phyloP scores from a whole-genome alignment of 2,797 vertebrate genomes.

The Anguilla obscura region DNA sequence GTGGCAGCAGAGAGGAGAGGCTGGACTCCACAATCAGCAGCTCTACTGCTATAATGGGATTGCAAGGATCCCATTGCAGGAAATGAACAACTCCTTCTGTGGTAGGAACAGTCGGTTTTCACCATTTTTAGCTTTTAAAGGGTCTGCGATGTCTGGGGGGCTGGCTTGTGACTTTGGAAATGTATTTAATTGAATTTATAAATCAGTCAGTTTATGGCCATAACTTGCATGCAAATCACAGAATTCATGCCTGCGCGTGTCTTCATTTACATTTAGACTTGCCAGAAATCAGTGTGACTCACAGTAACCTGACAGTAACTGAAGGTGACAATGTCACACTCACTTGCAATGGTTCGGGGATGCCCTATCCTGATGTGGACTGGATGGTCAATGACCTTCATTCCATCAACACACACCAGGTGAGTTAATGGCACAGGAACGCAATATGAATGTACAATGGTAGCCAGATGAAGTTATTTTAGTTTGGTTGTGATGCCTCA shows the following conservation, averaged over 20 bases:
- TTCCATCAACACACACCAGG: constrained; percentile 97
- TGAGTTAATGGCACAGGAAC: constrained; percentile 52
- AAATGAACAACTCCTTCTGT: constrained; percentile 93
- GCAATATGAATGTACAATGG: not conserved
- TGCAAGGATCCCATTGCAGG: constrained; percentile 79
- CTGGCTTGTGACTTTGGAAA: not conserved
- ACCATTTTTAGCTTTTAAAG: constrained; percentile 41
- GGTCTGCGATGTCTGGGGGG: constrained; percentile 17
- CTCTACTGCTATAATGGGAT: constrained; percentile 85
- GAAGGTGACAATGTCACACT: constrained; percentile 92
- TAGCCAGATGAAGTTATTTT: not conserved
- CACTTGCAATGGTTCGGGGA: constrained; percentile 92
- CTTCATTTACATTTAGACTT: constrained; percentile 72
- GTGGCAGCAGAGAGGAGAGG: constrained; percentile 91
- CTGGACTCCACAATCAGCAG: constrained; percentile 82
- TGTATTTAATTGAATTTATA: not conserved
- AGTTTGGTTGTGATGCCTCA: not conserved
- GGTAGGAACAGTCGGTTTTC: constrained; percentile 74
- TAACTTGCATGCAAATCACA: not conserved
- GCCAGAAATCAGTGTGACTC: constrained; percentile 95
- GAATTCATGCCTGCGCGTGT: constrained; percentile 23
- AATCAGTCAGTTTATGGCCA: not conserved
- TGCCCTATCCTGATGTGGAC: constrained; percentile 92
- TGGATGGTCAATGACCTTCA: constrained; percentile 90
- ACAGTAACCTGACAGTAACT: constrained; percentile 86